A percentile compares a stretch with the other conserved stretches of the same genome.
Evolutionary conservation across 2,797 vertebrate genomes (phyloP).

Genomic region (Lemur catta): DNA sequence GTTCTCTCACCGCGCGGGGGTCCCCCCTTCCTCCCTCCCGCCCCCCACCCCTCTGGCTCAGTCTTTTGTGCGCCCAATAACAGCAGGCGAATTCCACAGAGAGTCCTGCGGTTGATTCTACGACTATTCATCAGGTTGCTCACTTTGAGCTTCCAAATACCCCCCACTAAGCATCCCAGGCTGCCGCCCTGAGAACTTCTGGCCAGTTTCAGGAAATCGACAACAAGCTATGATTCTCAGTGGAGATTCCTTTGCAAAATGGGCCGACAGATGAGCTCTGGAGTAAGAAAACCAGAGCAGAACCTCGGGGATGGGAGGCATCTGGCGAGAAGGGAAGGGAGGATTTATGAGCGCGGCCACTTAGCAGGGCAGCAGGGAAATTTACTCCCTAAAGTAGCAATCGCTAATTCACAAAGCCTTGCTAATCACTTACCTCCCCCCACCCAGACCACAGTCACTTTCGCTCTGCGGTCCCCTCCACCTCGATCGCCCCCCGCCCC

Average conservation of each 20-base stretch:
- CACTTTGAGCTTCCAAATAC: conserved; percentile 3
- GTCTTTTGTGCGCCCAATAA: neutral
- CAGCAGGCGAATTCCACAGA: neutral
- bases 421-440: conserved; percentile 24
- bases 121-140: conserved; percentile 55
- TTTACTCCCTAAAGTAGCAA: conserved; percentile 40
- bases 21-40: no score
- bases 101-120: neutral
- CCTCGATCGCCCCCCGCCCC: neutral
- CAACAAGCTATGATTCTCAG: neutral
- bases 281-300: conserved; percentile 2
- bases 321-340: conserved; percentile 28
- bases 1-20: neutral
- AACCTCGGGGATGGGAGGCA: neutral
- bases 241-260: neutral
- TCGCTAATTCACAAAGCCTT: conserved; percentile 50
- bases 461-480: neutral
- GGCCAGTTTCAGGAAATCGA: neutral
- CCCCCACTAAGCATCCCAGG: neutral
- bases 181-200: neutral
- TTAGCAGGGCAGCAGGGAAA: conserved; percentile 51
- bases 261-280: neutral
- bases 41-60: neutral
- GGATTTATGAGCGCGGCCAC: conserved; percentile 60
- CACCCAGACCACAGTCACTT: neutral